Base-by-base conservation (phyloP, 2,888 invertebrate species). In the Hydrotaea diabolus region DNA sequence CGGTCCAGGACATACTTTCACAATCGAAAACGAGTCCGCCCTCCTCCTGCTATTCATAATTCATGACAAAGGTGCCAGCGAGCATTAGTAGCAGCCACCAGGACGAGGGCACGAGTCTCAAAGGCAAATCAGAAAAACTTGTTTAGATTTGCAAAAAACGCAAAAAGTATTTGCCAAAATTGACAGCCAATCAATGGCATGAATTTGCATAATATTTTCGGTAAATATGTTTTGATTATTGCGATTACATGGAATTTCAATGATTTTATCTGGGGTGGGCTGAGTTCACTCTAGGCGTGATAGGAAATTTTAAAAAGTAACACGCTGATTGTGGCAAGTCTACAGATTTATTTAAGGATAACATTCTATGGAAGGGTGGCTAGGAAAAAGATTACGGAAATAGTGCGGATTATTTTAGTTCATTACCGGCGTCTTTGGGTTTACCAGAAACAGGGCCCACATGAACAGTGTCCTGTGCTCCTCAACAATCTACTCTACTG, bases 181-280 rank as follows among this genome's bases (percentile, higher is more conserved):
- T 84, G 85, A 83, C 85, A 85, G 83, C 75, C 85, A 86, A 86
- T 86, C 86, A 86, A 85, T 73, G 75, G 66, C 76, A 78, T 79
- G 77, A 80, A 87, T 87, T 87, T 82, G 86, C 87, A 87, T 87
- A 87, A 86, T 86, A 74, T 82, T 86, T 86, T 85, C 72, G 76
- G 85, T 77, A 86, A 85, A 85, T 85, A 82, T 82, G 85, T 85
- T 85, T 85, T 85, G 85, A 85, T 85, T 85, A 85, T 82, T 80
- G 82, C 79, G 79, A 80, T 85, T 85, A 80, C 82, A 77, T 57
- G 78, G 80, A 84, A 81, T 84, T 57, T 78, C 71, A 78, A 84
- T 81, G 77, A 75, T 75, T 74, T 71, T 19, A 21, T 23, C 46
- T 46, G 31, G 31, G 13, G 39, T 9, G 31, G 31, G 31, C 2